phyloP scores from a whole-genome alignment of 2,113 vertebrate genomes.

The Odocoileus hemionus region DNA sequence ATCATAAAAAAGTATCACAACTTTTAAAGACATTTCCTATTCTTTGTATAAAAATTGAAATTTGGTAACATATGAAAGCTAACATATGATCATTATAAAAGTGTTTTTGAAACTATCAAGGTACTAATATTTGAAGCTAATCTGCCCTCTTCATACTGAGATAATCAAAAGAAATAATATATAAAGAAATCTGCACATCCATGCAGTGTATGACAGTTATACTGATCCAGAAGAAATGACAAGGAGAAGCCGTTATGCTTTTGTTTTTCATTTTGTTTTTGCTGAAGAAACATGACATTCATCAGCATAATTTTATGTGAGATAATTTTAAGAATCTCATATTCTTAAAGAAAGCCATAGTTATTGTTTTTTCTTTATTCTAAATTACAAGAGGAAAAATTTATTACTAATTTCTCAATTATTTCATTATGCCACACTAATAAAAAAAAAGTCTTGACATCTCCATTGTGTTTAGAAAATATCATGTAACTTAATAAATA shows the following conservation, averaged over 20 bases:
- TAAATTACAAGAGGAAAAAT: conserved; percentile 59
- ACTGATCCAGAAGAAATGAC: background rate
- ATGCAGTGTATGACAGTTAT: background rate
- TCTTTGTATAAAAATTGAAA: background rate
- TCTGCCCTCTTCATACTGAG: background rate
- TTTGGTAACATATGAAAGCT: background rate
- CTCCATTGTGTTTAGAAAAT: conserved; percentile 60
- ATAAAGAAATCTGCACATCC: background rate
- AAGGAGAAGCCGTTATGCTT: conserved; percentile 17
- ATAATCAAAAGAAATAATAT: background rate
- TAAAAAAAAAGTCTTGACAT: conserved; percentile 64
- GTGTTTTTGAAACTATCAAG: background rate
- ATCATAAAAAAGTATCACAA: background rate
- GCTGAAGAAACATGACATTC: conserved; percentile 43
- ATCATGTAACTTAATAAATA: conserved; percentile 67
- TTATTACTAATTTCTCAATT: conserved; percentile 68
- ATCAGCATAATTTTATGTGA: conserved; percentile 55
- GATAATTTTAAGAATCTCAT: conserved; percentile 50
- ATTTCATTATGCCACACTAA: conserved; percentile 65
- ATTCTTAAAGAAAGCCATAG: conserved; percentile 53
- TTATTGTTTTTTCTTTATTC: conserved; percentile 66
- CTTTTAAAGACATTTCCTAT: background rate
- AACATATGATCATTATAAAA: background rate
- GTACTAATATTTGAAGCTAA: background rate
- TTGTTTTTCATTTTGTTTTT: background rate